Evolutionary conservation across 2,113 vertebrate species (phyloP), one percentile per base, ranked within the genome.

Genomic region (Tragelaphus strepsiceros): DNA sequence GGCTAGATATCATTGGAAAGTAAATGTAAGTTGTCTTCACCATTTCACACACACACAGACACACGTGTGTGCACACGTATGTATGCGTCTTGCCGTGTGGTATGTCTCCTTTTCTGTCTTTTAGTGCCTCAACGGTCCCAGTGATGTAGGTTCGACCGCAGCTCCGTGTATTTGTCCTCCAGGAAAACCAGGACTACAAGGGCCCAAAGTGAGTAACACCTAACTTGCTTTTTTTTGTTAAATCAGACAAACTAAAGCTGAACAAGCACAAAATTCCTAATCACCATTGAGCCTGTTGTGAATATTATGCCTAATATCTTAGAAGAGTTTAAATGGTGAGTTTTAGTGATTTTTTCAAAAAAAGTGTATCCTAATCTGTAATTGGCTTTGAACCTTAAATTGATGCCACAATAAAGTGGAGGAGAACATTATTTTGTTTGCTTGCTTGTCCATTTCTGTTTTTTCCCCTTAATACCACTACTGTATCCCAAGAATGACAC

Each of bases 131-230:
- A 99, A 99, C 96, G 99, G 99, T 90, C 99, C 99, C 94, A 99
- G 99, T 97, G 99, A 99, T 62, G 98, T 99, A 54, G 99, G 99
- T 53, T 99, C 99, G 39, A 99, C 99, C 1, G 97, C 98, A 89
- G 98, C 99, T 91, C 99, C 99, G 13, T 99, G 99, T 97, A 49
- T 98, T 84, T 99, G 99, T 97, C 99, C 99, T 2, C 99, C 99
- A 32, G 99, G 99, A 97, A 98, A 99, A 81, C 99, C 99, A 97
- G 99, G 99, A 98, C 98, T 98, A 84, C 98, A 98, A 95, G 99
- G 99, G 90, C 98, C 98, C 88, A 99, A 99, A 98, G 99, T 99
- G 94, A 99, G 99, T 98, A 54, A 87, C 14, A 21, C 13, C 5
- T 7, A 49, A 39, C 4, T 11, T 77, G 13, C 26, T 43, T 4